Base-by-base conservation (phyloP, 2,113 vertebrate species). In the Charina bottae region DNA sequence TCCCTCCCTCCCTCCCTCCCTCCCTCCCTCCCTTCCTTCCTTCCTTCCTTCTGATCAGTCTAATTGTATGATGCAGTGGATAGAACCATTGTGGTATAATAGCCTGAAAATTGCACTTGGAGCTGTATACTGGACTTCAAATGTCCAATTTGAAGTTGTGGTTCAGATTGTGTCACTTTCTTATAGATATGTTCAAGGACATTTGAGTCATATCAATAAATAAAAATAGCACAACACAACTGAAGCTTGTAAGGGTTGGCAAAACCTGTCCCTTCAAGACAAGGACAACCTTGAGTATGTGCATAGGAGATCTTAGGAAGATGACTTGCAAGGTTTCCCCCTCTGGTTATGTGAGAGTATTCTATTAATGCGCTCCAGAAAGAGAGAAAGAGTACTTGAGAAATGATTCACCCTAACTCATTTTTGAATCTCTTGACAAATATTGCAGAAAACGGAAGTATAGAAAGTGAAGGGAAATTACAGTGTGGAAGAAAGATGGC, bases 281-380 rank as follows among this genome's bases (percentile, higher is more conserved):
- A 13, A 23, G 17, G 10, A 28, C 6, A 23, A 46, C 17, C 49
- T 49, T 37, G n/a, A 58, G 42, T 12, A n/a, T 49, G 21, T 37
- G 72, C 11, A 53, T 54, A 85, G 28, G 53, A 46, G 4, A 37
- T 62, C 9, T 12, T 91, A 33, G 60, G 53, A 46, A 91, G 28
- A 83, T 33, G n/a, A 24, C 15, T 26, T 62, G 26, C 17, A 21
- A n/a, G 17, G 12, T 83, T 84, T 49, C 15, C 19, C 33, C 42
- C 62, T 91, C 90, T 91, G 62, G 83, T 62, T 91, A 64, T 62
- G 7, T 87, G 59, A 28, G 46, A 91, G 13, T 49, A 26, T 84
- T 83, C 42, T 89, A 33, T 58, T 24, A 49, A n/a, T n/a, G 42
- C 7, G 62, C 46, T 37, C 28, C 46, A 60, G 56, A 85, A 12